Conservation (phyloP, 2,113 vertebrate species). For the Brachypteracias leptosomus region DNA sequence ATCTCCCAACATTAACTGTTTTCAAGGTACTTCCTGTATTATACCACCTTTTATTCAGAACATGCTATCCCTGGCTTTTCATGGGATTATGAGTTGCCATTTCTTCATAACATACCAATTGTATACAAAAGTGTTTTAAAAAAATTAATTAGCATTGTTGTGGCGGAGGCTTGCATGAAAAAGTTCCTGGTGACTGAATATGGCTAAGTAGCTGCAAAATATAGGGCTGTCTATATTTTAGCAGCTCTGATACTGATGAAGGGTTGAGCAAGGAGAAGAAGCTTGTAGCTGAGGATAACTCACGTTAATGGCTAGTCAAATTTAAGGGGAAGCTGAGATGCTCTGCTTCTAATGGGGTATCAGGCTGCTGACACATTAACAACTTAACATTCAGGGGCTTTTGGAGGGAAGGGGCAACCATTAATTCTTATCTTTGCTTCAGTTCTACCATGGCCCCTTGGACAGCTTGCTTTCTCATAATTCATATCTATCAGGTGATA, state of each 20-base stretch:
- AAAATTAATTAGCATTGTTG: neutral
- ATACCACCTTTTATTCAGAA: neutral
- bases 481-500: neutral
- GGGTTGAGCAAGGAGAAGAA: neutral
- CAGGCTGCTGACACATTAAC: neutral
- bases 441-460: neutral
- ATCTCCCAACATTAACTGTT: neutral
- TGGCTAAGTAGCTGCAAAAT: neutral
- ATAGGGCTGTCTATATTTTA: neutral
- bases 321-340: neutral
- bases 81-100: neutral
- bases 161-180: neutral
- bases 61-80: neutral
- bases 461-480: neutral
- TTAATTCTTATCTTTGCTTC: slow-evolving; percentile 3
- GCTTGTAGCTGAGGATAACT: neutral
- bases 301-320: neutral
- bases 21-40: neutral
- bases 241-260: neutral
- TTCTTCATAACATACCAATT: neutral
- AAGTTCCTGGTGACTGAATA: neutral
- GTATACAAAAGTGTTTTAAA: neutral
- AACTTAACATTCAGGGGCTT: neutral
- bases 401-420: neutral
- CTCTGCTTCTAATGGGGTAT: neutral